Evolutionary conservation across 2,888 invertebrate genomes (phyloP), one percentile per base, ranked within the genome.

Genomic region (Spilosoma lubricipeda): DNA sequence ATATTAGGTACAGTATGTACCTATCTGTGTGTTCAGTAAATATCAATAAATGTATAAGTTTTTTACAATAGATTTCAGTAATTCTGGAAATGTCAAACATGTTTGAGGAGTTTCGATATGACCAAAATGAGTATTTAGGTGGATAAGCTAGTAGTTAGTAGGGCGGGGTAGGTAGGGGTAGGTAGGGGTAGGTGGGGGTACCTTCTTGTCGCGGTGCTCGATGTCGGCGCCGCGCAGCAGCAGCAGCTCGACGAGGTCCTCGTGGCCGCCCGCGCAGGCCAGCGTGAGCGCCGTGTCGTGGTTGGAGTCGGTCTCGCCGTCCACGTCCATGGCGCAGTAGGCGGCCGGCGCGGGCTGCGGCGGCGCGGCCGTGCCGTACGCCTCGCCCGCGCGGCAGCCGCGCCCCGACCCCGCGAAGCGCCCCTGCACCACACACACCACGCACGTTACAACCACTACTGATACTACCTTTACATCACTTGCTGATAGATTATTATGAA

Each of bases 221-320:
- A 99, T 99, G 92, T 99, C 98, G 0, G 99, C 99, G 74, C 99
- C 99, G 79, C 99, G 97, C 82, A 97, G 97, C 71, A 99, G 96
- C 80, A 99, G 96, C 88, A 99, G 96, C 91, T 98, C 98, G 18
- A 99, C 99, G 33, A 99, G 97, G 89, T 99, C 99, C 90, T 99
- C 98, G 91, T 99, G 99, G 0, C 99, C 99, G 80, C 99, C 99
- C 77, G 99, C 99, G 94, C 99, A 99, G 69, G 99, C 99, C 78
- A 99, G 96, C 56, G 99, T 99, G 75, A 99, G 96, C 73, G 99
- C 99, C 8, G 99, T 99, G 95, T 99, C 99, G 94, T 99, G 99
- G 96, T 99, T 99, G 87, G 98, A 99, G 93, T 99, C 99, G 0
- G 99, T 99, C 96, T 99, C 99, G 13, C 99, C 99, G 95, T 99